phyloP scores from a whole-genome alignment of 2,888 invertebrate species.

The Drosophila heteroneura region DNA sequence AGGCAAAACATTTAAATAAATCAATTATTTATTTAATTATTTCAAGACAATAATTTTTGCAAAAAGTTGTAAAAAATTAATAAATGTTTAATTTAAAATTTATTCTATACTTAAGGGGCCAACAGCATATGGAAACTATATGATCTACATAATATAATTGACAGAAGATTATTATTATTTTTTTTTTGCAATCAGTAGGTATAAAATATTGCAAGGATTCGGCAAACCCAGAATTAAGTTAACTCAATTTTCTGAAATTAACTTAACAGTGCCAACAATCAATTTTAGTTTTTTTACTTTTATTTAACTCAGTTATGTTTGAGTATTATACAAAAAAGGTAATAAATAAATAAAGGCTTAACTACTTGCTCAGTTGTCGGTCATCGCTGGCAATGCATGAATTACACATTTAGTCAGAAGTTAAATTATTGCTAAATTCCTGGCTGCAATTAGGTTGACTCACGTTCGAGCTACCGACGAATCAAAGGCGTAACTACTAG shows the following conservation, averaged over 20 bases:
- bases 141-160: not conserved
- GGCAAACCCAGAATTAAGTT: not conserved
- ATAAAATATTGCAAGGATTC: not conserved
- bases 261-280: not conserved
- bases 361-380: not conserved
- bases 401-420: conserved; percentile 21
- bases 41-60: not conserved
- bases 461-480: conserved; percentile 22
- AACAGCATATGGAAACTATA: not conserved
- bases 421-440: conserved; percentile 23
- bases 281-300: rapidly evolving
- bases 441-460: conserved; percentile 45
- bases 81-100: not conserved
- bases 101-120: not conserved
- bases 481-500: conserved; percentile 4
- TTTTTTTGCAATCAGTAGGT: not conserved
- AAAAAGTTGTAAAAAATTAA: not conserved
- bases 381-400: conserved; percentile 32
- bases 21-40: not conserved
- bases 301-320: not conserved
- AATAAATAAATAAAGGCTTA: conserved; percentile 7
- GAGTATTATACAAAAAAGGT: not conserved
- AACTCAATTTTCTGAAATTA: not conserved
- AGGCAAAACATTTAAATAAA: not conserved
- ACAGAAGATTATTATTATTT: not conserved